Evolutionary conservation across 2,797 vertebrate species (phyloP), one percentile per base, ranked within the genome.

Genomic region (Cichlasoma orientale): DNA sequence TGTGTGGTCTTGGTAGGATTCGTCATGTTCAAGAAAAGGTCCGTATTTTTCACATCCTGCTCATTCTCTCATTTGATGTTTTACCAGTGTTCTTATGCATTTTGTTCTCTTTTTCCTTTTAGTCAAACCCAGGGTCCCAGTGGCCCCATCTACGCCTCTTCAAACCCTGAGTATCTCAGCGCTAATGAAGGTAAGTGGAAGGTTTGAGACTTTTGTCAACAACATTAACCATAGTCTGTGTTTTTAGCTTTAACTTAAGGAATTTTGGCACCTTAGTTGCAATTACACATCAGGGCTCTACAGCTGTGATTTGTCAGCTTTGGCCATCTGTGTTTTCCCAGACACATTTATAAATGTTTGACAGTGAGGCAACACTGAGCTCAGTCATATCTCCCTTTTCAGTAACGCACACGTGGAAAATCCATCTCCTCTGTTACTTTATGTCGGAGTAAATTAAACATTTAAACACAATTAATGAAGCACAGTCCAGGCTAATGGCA

Each of bases 161-260:
- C 97, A 50, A 99, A 99, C 91, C 98, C 98, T 0, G 98, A 99
- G 77, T 99, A 99, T 77, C 95, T 98, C 89, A 99, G 97, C 3
- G 96, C 97, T 83, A 97, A 96, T 13, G 98, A 99, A 9, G 96
- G 98, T 99, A 83, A 97, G 96, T 54, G n/a, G 29, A 54, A 1
- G 1, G 3, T 54, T 76, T 19, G 14, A 77, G 5, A 4, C 11
- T 3, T 72, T 50, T 33, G 11, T 83, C 21, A 38, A 55, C 29
- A 31, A 13, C 52, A 56, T 19, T 27, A 27, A 0, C 41, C 13
- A 16, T 8, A 69, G 9, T 36, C 38, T 47, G 61, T 9, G 21
- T 58, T 58, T 68, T 52, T 12, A 47, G 41, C 3, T 55, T 55
- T 68, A 12, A 68, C 29, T 50, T 50, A 55, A 59, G n/a, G 23